Base-by-base conservation (phyloP, 2,888 invertebrate genomes). In the Hermaeophaga mercurialis region DNA sequence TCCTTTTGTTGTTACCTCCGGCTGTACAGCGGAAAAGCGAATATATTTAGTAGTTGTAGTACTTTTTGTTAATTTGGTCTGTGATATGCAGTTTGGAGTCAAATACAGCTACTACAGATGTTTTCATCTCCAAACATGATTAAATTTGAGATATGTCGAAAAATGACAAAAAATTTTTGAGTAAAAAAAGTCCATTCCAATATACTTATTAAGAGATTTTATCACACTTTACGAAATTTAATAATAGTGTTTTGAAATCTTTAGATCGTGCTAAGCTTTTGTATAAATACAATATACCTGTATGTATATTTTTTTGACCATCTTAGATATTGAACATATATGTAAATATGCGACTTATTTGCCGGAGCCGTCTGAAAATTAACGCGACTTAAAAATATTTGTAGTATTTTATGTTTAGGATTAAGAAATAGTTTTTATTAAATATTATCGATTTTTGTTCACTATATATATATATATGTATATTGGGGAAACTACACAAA, bases 401-500 rank as follows among this genome's bases (percentile, higher is more conserved):
- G 28, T 48, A 48, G 15, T 14, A 56, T 59, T 56, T 22, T 56
- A 50, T 52, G 54, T 50, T 52, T 61, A 58, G 52, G 46, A 19
- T 3, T 43, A 43, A 26, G 33, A 22, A 26, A 15, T 52, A 43
- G 36, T 33, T 34, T 43, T 62, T 63, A 57, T 61, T 46, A 61
- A 62, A 56, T 46, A 52, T 56, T 55, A 49, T 39, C 38, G 38
- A 52, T 34, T 58, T 67, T 67, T 67, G 54, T 45, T 48, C 44
- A 48, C 53, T 57, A 28, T 22, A 46, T 38, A n/a, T n/a, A n/a
- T n/a, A n/a, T 75, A 73, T 75, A 72, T 76, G 75, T 75, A 77
- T 76, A 76, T 77, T 75, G 75, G 75, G 75, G 73, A 74, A 67
- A 63, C 43, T 72, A 73, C 73, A 74, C 73, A 74, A 65, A 50